These are phyloP conservation scores for Caenorhabditis sp. DNA, from an alignment of 2,888 invertebrate genomes.

Conservation along the genomic window DNA sequence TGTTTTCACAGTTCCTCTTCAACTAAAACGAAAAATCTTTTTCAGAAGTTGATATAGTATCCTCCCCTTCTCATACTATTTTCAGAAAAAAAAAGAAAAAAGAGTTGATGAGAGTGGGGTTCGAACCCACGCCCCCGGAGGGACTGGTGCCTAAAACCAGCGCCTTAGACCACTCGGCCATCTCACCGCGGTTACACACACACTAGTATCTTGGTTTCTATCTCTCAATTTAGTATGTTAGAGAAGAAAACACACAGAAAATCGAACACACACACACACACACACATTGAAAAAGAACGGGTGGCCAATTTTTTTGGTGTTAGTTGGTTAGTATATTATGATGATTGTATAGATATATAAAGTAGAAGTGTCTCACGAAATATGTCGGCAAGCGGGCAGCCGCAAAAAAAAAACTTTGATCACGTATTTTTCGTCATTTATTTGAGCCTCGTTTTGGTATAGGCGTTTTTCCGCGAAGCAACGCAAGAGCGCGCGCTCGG, in stretches of 20 bases:
- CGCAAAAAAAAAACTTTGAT: constrained; percentile 34
- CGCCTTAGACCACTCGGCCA: constrained; percentile 89
- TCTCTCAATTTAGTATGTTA: not conserved
- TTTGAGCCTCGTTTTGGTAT: constrained; percentile 40
- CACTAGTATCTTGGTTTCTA: not conserved
- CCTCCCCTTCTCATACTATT: no score
- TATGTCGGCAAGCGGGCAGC: not conserved
- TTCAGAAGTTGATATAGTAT: no score
- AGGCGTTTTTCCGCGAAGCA: constrained; percentile 17
- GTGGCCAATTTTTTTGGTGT: not conserved
- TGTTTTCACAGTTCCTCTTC: no score
- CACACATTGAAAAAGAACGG: not conserved
- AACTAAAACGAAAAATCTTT: no score
- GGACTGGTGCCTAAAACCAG: constrained; percentile 91
- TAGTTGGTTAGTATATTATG: not conserved
- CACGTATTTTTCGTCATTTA: constrained; percentile 47
- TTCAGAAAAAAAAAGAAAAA: not conserved
- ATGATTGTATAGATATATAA: not conserved
- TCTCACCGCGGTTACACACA: constrained; percentile 24
- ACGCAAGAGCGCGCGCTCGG: not conserved
- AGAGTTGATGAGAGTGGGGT: constrained; percentile 52
- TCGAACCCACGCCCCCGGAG: constrained; percentile 72
- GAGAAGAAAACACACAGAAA: not conserved
- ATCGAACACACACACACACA: not conserved
- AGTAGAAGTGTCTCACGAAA: constrained; percentile 1